Conservation (phyloP, 2,888 invertebrate species). For the Aspidapion aeneum region DNA sequence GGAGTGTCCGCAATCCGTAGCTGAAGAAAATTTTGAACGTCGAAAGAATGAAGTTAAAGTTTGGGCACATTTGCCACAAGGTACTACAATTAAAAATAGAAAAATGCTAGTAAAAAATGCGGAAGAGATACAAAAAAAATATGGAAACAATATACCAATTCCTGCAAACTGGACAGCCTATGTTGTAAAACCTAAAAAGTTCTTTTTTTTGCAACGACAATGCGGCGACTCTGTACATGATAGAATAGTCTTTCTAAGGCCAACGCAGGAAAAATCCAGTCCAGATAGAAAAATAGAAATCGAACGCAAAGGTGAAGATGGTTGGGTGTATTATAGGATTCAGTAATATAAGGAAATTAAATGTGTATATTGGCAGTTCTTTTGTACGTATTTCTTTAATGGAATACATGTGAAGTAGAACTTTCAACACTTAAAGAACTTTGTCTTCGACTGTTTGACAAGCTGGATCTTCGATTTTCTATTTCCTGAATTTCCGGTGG, state of each 20-base stretch:
- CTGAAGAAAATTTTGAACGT: not conserved
- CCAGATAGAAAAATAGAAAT: not conserved
- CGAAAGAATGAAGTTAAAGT: not conserved
- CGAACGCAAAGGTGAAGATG: not conserved
- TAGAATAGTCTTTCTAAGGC: not conserved
- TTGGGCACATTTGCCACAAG: not conserved
- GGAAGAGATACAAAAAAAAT: not conserved
- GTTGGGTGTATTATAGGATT: not conserved
- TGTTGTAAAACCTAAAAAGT: not conserved
- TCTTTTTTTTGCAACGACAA: not conserved
- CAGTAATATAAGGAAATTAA: no score
- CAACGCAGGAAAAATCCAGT: not conserved
- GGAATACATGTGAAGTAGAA: no score
- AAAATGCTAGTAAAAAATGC: not conserved
- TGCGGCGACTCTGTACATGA: not conserved
- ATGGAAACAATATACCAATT: not conserved
- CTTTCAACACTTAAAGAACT: no score
- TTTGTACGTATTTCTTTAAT: no score
- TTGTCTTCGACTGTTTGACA: not conserved
- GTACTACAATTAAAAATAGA: not conserved
- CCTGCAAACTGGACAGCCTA: not conserved
- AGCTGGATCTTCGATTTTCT: constrained; percentile 12
- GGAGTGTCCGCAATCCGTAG: not conserved
- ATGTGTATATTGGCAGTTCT: no score
- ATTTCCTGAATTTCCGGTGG: constrained; percentile 16